Conservation (phyloP, 2,113 vertebrate species). For the Thryonomys swinderianus region DNA sequence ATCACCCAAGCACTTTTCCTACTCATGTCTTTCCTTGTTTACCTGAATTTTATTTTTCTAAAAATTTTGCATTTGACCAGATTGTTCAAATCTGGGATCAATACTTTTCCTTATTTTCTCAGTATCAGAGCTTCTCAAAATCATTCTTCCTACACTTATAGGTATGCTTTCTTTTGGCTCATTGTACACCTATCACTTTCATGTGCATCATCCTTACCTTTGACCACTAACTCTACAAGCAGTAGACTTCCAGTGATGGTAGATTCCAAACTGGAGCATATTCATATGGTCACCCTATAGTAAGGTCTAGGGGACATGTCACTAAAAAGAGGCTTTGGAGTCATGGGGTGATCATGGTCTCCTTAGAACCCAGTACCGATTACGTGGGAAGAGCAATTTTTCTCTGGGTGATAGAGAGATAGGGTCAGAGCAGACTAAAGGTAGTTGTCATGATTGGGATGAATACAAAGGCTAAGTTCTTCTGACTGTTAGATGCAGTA, state of each 20-base stretch:
- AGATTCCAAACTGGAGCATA: not conserved
- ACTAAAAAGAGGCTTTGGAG: not conserved
- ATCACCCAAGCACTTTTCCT: not conserved
- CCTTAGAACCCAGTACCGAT: not conserved
- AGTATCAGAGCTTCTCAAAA: not conserved
- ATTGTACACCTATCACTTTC: not conserved
- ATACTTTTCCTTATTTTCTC: constrained; percentile 21
- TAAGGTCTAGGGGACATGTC: not conserved
- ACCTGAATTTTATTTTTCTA: not conserved
- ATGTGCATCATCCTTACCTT: not conserved
- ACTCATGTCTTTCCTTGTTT: not conserved
- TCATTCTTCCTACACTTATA: not conserved
- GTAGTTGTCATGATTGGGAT: not conserved
- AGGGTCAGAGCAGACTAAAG: not conserved
- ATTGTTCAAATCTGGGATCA: not conserved
- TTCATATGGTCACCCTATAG: not conserved
- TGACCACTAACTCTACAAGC: not conserved
- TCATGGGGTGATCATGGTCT: not conserved
- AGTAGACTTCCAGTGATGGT: not conserved
- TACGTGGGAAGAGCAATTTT: not conserved
- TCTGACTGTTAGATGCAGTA: not conserved
- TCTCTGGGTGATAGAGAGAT: not conserved
- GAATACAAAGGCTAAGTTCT: not conserved
- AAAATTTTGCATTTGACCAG: constrained; percentile 21
- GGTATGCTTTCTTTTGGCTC: not conserved